Base-by-base conservation (phyloP, 1,140 invertebrate genomes). In the Centruroides vittatus region DNA sequence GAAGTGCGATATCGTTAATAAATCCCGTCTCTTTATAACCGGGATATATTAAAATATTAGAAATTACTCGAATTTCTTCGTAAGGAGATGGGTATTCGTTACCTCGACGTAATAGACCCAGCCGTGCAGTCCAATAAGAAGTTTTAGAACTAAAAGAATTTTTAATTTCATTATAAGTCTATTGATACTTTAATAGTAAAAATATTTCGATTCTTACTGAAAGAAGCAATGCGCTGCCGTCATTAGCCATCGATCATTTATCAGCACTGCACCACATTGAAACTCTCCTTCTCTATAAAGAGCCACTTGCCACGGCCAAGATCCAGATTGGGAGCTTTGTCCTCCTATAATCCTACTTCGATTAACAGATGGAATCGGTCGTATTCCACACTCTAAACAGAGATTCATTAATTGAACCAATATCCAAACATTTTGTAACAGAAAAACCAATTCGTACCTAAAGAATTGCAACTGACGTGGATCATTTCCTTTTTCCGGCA, bases 161-260 rank as follows among this genome's bases (percentile, higher is more conserved):
- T 41, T 41, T 3, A 41, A 8, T 41, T 41, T 23, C 23, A 23
- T 23, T 23, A 23, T 23, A 23, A 23, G 23, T 23, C 23, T 23
- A 23, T 23, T 23, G 2, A 23, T 23, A 23, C 23, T 23, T 23
- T 23, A 23, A 23, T 23, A 23, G 23, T 23, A 1, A 23, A 23
- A 23, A 23, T 23, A 23, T 23, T 23, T 23, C 23, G 23, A 23
- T 23, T 41, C 10, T 46, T 75, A 87, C 85, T 81, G 80, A 70
- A 85, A 87, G 72, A 88, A 88, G 68, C 86, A 89, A 70, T 89
- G 86, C 5, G 84, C 86, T 10, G 86, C 86, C 0, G 85, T 86
- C 3, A 89, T 73, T 13, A 89, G 78, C 86, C 86, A 89, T 62
- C 77, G 75, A 41, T 81, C 77, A 4, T 79, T 79, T 47, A 89